A percentile compares a stretch with the other conserved stretches of the same genome.
phyloP scores from a whole-genome alignment of 2,888 invertebrate species.

The Phortica okadai region DNA sequence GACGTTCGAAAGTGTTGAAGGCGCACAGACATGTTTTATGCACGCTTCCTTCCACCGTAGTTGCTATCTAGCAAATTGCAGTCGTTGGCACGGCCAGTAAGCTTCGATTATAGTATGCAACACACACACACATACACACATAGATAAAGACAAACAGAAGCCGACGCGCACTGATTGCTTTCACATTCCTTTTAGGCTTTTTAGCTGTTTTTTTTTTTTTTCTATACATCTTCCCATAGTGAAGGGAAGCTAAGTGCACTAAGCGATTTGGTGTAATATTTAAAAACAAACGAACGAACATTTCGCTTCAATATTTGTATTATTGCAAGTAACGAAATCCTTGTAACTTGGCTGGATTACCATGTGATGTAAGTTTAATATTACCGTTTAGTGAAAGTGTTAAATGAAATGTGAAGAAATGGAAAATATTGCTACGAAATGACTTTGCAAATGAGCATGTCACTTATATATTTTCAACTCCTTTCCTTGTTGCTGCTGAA shows the following conservation, averaged over 20 bases:
- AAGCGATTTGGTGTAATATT: conserved; percentile 66
- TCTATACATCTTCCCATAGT: conserved; percentile 44
- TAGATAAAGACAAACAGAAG: background rate
- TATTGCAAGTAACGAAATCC: background rate
- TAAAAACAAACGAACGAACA: conserved; percentile 36
- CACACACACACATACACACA: conserved; percentile 40
- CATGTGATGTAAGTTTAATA: too few relatives aligned
- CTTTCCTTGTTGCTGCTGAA: too few relatives aligned
- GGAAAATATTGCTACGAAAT: too few relatives aligned
- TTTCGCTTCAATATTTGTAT: conserved; percentile 59
- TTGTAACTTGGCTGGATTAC: too few relatives aligned
- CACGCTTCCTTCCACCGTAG: background rate
- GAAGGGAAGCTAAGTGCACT: conserved; percentile 65
- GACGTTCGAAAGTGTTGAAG: conserved; percentile 10
- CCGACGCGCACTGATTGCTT: conserved; percentile 45
- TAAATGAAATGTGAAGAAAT: too few relatives aligned
- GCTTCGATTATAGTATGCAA: conserved; percentile 62
- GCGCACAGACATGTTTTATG: conserved; percentile 28
- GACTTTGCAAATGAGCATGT: too few relatives aligned
- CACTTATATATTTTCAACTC: too few relatives aligned
- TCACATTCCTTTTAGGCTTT: conserved; percentile 29
- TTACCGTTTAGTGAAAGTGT: too few relatives aligned
- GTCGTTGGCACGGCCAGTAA: conserved; percentile 65
- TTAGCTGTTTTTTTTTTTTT: conserved; percentile 55
- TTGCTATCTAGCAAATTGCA: conserved; percentile 64